Percentiles rank a stretch among this genome's conserved stretches.
phyloP scores from a whole-genome alignment of 2,113 vertebrate species.

The Candoia aspera region DNA sequence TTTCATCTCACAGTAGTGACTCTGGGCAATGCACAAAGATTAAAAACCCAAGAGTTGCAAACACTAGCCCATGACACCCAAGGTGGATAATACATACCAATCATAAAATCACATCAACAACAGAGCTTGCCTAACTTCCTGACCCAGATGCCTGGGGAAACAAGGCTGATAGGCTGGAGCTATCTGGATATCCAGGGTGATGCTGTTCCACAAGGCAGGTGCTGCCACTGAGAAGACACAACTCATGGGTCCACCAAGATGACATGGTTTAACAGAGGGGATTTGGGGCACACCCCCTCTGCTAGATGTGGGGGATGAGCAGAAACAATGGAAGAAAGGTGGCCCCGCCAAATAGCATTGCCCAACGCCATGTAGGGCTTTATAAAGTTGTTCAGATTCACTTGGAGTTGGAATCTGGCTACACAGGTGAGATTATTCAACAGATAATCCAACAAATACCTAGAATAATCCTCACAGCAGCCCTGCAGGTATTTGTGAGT shows the following conservation, averaged over 20 bases:
- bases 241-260: neutral
- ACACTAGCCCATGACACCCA: neutral
- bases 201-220: neutral
- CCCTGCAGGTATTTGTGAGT: neutral
- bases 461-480: neutral
- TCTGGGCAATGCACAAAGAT: neutral
- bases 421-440: neutral
- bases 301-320: neutral
- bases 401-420: neutral
- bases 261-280: neutral
- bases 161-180: neutral
- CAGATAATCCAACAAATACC: neutral
- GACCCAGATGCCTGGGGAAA: neutral
- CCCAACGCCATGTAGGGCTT: neutral
- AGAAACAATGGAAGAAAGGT: neutral
- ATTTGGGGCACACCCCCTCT: neutral
- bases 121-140: neutral
- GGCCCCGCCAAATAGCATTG: no score
- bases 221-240: neutral
- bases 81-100: neutral
- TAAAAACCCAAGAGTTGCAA: neutral
- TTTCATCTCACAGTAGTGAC: neutral
- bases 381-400: neutral
- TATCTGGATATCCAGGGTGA: neutral
- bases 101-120: neutral